Evolutionary conservation across 2,888 invertebrate genomes (phyloP), one percentile per base, ranked within the genome.

Genomic region (Hemaris fuciformis): DNA sequence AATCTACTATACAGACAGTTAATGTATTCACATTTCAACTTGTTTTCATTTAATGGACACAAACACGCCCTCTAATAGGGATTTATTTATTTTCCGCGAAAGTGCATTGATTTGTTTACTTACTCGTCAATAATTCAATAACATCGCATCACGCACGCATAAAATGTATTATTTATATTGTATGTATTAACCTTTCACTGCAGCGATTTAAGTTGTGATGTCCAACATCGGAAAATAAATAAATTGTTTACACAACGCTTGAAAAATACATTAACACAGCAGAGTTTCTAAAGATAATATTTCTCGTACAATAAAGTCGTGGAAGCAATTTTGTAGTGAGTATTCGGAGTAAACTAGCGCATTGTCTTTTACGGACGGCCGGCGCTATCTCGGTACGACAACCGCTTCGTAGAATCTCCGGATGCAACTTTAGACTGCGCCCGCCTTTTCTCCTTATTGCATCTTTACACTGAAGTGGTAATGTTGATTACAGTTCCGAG

Each of bases 21-120:
- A 23, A 25, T 6, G 20, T n/a, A 31, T 8, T 53, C 8, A 18
- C 7, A 48, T 27, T 48, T 46, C n/a, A 25, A 48, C 15, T 27
- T n/a, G n/a, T 15, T 15, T 48, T 48, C 27, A 27, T 27, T 48
- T 23, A 48, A 3, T 27, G 18, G 64, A 74, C 72, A 64, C 69
- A 67, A 66, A 66, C 64, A 68, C 41, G 48, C 63, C 57, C 45
- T 18, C 41, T 31, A 62, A 62, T 31, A 31, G 53, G 53, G 25
- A 43, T 63, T n/a, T 67, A 64, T 68, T 69, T 71, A 68, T 66
- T 62, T 67, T 64, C 57, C 68, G 68, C 69, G 60, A 65, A 72
- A 70, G 63, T 64, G 59, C 64, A 63, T 62, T 22, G 42, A 22
- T 45, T 60, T 53, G 53, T 53, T 31, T n/a, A 31, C 53, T 18